Evolutionary conservation across 2,888 invertebrate genomes (phyloP).

Genomic region (Alentia gelatinosa): DNA sequence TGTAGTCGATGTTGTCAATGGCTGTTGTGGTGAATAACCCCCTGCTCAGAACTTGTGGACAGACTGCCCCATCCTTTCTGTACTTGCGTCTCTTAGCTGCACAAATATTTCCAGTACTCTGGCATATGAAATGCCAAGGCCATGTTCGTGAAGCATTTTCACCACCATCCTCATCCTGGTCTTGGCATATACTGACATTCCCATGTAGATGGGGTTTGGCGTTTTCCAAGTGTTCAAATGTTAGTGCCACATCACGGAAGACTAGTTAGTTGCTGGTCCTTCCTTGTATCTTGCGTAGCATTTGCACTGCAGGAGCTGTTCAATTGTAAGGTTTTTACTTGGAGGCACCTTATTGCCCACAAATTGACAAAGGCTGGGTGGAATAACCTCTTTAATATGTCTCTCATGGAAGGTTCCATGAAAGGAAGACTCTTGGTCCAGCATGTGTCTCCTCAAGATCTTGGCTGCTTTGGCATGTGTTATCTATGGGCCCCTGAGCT

Average conservation of each 20-base stretch:
- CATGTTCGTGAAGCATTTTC: conserved; percentile 59
- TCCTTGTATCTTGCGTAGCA: conserved; percentile 55
- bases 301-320: conserved; percentile 61
- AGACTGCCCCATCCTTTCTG: conserved; percentile 57
- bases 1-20: conserved; percentile 67
- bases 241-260: no score
- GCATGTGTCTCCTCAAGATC: no score
- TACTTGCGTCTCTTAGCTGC: conserved; percentile 60
- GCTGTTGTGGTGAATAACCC: conserved; percentile 66
- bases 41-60: conserved; percentile 58
- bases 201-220: conserved; percentile 62
- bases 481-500: no score
- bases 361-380: no score
- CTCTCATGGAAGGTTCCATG: no score
- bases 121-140: conserved; percentile 66
- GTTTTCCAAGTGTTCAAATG: conserved; percentile 57
- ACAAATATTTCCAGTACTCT: conserved; percentile 65
- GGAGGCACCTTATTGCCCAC: no score
- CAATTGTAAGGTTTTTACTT: conserved; percentile 58
- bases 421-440: no score
- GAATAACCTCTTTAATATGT: no score
- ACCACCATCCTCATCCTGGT: conserved; percentile 64
- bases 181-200: conserved; percentile 63
- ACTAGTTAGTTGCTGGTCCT: conserved; percentile 34
- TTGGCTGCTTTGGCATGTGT: no score